Evolutionary conservation across 2,797 vertebrate species (phyloP), one percentile per base, ranked within the genome.

Genomic region (Borostomias antarcticus): DNA sequence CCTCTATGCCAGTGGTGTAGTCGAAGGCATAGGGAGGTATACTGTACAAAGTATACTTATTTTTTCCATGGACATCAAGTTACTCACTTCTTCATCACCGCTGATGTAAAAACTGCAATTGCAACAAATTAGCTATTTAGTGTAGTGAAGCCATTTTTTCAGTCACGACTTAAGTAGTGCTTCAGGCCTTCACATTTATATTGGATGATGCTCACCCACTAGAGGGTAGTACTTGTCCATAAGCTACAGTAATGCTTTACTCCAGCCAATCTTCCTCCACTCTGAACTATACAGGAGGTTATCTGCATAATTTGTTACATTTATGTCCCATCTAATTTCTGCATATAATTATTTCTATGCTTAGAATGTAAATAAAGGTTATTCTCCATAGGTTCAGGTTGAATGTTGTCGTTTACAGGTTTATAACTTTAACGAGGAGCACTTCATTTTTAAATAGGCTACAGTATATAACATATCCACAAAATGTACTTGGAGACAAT

Each of bases 171-270:
- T 11, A 40, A 1, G 13, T 6, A 9, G 15, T 13, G n/a, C 40
- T 17, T 45, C 13, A 45, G 40, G 40, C 17, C 2, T 4, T n/a
- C 2, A 45, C n/a, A 9, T 45, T n/a, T 45, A 5, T 45, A 5
- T 45, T 45, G 40, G 40, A 45, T 45, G 15, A 17, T 15, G 4
- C 40, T 45, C 40, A 35, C 37, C 89, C 89, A 90, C 86, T 87
- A 91, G 89, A 89, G 89, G 87, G 87, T 82, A 88, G 83, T 91
- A 80, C 89, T 87, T 80, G 84, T 83, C 87, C 85, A 81, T 77
- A 75, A 50, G 75, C 57, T 58, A 21, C 25, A 62, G 23, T 54
- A 19, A 50, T 61, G 1, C 25, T n/a, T 56, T 32, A 0, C n/a
- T 40, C 5, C 33, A 21, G 33, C 19, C 33, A 40, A 37, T 11